phyloP scores from a whole-genome alignment of 2,113 vertebrate genomes.

The Platysternon megacephalum region DNA sequence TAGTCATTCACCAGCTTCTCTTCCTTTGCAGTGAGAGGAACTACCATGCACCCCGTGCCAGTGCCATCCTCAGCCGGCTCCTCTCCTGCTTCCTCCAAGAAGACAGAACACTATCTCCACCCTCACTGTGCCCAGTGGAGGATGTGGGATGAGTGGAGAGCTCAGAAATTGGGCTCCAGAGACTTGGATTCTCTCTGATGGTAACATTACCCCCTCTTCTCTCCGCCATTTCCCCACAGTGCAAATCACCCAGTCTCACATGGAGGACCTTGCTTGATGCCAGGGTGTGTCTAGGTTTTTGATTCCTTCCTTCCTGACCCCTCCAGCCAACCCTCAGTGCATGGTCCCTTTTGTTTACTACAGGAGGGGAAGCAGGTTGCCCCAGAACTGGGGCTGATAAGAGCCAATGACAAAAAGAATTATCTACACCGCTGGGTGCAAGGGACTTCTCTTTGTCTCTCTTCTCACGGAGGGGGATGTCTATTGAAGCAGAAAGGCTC shows the following conservation, averaged over 20 bases:
- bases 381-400: too few relatives aligned
- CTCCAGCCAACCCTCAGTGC: too few relatives aligned
- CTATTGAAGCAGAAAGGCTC: too few relatives aligned
- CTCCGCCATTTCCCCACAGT: background rate
- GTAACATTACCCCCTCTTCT: background rate
- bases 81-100: background rate
- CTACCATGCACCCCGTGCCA: background rate
- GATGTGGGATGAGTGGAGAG: slow-evolving; percentile 5
- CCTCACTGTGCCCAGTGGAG: background rate
- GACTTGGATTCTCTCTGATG: background rate
- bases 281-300: background rate
- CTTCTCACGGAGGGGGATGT: too few relatives aligned
- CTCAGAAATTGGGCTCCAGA: accelerated
- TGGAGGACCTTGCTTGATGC: background rate
- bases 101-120: background rate
- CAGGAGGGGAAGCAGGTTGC: too few relatives aligned
- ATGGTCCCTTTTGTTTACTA: too few relatives aligned
- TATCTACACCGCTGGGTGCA: too few relatives aligned
- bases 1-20: background rate
- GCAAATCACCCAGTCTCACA: background rate
- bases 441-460: too few relatives aligned
- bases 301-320: background rate
- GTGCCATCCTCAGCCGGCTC: background rate
- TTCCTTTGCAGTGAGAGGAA: background rate
- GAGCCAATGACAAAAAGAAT: too few relatives aligned